phyloP scores from a whole-genome alignment of 2,888 invertebrate species.

The Acanthoscelides obtectus region DNA sequence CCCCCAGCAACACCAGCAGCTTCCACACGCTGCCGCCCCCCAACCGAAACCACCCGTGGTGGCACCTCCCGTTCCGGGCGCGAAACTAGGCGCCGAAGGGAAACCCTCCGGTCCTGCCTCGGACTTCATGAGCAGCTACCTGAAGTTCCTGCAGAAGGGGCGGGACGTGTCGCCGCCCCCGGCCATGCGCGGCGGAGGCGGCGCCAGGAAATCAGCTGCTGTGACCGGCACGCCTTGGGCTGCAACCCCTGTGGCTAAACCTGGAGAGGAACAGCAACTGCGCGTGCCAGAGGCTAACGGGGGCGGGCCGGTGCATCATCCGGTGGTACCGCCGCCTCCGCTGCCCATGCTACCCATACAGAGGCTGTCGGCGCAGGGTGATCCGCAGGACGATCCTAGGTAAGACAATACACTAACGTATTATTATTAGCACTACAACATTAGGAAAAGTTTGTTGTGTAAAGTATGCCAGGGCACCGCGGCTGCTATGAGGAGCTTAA shows the following conservation, averaged over 20 bases:
- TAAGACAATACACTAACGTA: no score
- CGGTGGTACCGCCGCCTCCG: conserved; percentile 28
- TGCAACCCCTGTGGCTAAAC: conserved; percentile 47
- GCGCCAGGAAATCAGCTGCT: conserved; percentile 51
- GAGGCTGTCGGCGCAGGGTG: conserved; percentile 41
- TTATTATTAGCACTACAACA: no score
- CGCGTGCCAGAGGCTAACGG: conserved; percentile 29
- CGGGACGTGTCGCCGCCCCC: conserved; percentile 78
- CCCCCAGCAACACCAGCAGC: conserved; percentile 10
- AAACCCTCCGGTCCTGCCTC: conserved; percentile 61
- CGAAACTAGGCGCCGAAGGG: conserved; percentile 36
- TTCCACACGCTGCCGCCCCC: conserved; percentile 45
- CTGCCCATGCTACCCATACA: conserved; percentile 24
- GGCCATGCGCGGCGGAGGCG: conserved; percentile 58
- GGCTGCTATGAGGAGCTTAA: no score
- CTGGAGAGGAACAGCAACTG: conserved; percentile 11
- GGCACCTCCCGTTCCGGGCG: neutral
- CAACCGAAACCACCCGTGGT: conserved; percentile 48
- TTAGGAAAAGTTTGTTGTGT: no score
- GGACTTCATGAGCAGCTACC: conserved; percentile 83
- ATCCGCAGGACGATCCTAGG: conserved; percentile 61
- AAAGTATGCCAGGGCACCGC: no score
- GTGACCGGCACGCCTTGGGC: conserved; percentile 54
- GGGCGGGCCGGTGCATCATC: conserved; percentile 26
- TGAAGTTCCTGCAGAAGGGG: conserved; percentile 80